Evolutionary conservation across 2,113 vertebrate species (phyloP).

Genomic region (Dolichotis patagonum): DNA sequence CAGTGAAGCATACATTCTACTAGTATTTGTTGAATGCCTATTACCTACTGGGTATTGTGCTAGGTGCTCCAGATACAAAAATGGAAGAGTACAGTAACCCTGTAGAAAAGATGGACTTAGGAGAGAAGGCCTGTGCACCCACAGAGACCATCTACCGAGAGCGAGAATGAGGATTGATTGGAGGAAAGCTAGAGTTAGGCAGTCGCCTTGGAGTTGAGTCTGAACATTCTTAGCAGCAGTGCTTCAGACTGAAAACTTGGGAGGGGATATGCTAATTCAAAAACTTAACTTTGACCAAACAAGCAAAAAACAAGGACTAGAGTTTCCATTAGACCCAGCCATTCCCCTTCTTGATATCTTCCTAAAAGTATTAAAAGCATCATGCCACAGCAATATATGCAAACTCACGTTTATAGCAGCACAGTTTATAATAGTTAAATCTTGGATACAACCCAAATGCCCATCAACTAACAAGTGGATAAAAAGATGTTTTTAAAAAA

Average conservation of each 20-base stretch:
- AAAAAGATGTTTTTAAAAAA: not conserved
- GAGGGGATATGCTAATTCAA: not conserved
- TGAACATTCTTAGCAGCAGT: not conserved
- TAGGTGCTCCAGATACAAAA: not conserved
- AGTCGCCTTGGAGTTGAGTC: not conserved
- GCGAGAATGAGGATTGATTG: rapidly evolving
- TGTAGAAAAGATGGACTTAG: no score
- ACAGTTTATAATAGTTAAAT: not conserved
- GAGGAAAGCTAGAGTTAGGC: not conserved
- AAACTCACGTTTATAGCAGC: not conserved
- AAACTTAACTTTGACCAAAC: not conserved
- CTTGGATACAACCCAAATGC: not conserved
- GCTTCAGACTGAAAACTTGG: not conserved
- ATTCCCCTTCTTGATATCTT: not conserved
- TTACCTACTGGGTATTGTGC: not conserved
- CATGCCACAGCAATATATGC: not conserved
- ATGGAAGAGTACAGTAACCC: not conserved
- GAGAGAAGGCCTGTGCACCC: rapidly evolving
- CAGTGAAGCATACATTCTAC: not conserved
- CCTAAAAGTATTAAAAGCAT: not conserved
- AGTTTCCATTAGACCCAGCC: not conserved
- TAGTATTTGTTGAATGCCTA: not conserved
- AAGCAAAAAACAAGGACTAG: not conserved
- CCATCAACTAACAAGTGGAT: not conserved
- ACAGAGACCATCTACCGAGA: not conserved